A percentile compares a stretch with the other conserved stretches of the same genome.
Conservation (phyloP, 2,888 invertebrate species). For the Sepiola atlantica region DNA sequence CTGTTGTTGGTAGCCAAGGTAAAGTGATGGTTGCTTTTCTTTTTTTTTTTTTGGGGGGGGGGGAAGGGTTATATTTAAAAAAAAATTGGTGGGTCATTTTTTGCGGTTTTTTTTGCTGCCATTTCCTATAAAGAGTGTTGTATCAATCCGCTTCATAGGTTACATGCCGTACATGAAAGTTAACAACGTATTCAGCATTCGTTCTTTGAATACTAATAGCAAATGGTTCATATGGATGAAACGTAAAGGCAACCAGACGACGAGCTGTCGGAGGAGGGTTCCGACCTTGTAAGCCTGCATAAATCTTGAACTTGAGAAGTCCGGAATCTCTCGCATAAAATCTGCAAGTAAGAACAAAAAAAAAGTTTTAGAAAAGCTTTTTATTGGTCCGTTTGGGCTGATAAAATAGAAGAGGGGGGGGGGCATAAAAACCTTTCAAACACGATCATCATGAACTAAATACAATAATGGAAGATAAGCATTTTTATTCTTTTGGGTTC, state of each 20-base stretch:
- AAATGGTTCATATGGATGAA: slow-evolving; percentile 96
- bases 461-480: background rate
- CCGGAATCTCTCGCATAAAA: slow-evolving; percentile 90
- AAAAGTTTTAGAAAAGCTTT: background rate
- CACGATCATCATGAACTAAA: background rate
- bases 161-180: slow-evolving; percentile 89
- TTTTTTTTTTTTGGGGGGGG: background rate
- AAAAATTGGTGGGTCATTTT: background rate
- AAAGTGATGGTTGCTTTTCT: background rate
- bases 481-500: too few relatives aligned
- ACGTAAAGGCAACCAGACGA: slow-evolving; percentile 92
- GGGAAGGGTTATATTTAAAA: background rate
- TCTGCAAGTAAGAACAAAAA: slow-evolving; percentile 76
- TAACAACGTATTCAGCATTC: slow-evolving; percentile 93
- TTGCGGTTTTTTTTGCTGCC: background rate
- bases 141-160: slow-evolving; percentile 36
- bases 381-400: background rate
- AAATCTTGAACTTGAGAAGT: slow-evolving; percentile 85
- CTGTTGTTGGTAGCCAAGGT: background rate
- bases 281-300: slow-evolving; percentile 79
- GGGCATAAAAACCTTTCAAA: background rate
- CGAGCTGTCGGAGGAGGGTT: slow-evolving; percentile 79
- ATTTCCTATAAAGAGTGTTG: background rate
- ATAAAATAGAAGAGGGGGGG: background rate
- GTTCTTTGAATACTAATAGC: slow-evolving; percentile 95